Percentiles rank a stretch among this genome's conserved stretches.
Conservation (phyloP, 53 echinoderm and acorn worm species). For the Holothuria leucospilota region DNA sequence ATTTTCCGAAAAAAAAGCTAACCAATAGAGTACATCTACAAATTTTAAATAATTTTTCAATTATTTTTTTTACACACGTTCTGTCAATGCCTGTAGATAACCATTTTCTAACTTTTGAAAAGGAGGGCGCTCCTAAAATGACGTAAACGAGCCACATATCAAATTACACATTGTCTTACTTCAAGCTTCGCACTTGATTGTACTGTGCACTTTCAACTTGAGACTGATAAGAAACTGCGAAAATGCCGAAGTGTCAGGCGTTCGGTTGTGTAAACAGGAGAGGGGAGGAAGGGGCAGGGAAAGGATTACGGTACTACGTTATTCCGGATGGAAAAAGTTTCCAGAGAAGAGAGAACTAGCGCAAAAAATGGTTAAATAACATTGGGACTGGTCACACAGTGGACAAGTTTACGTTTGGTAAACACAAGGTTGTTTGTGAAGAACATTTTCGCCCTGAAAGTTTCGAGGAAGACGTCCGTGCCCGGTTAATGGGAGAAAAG, state of each 20-base stretch:
- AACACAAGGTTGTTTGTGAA: constrained; percentile 12
- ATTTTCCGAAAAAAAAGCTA: background rate
- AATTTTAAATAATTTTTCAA: background rate
- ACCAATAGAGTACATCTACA: background rate
- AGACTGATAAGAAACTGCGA: background rate
- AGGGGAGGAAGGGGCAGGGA: constrained; percentile 39
- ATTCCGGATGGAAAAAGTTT: constrained; percentile 19
- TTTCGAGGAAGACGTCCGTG: constrained; percentile 5
- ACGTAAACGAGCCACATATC: constrained; percentile 7
- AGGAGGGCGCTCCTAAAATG: background rate
- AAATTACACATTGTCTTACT: background rate
- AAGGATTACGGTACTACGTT: background rate
- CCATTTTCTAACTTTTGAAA: too few species aligned
- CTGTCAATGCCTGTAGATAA: too few species aligned
- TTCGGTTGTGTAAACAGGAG: constrained; percentile 29
- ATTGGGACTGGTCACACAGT: constrained; percentile 6
- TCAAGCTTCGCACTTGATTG: too few species aligned
- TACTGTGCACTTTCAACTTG: too few species aligned
- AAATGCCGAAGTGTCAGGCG: constrained; percentile 34
- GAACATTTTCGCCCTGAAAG: constrained; percentile 22
- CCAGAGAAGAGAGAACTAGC: constrained; percentile 17
- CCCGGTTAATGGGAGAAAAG: background rate
- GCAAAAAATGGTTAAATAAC: constrained; percentile 15
- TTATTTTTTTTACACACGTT: too few species aligned
- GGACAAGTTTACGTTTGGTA: constrained; percentile 11